Evolutionary conservation across 2,888 invertebrate species (phyloP).

Genomic region (Apodemia zela): DNA sequence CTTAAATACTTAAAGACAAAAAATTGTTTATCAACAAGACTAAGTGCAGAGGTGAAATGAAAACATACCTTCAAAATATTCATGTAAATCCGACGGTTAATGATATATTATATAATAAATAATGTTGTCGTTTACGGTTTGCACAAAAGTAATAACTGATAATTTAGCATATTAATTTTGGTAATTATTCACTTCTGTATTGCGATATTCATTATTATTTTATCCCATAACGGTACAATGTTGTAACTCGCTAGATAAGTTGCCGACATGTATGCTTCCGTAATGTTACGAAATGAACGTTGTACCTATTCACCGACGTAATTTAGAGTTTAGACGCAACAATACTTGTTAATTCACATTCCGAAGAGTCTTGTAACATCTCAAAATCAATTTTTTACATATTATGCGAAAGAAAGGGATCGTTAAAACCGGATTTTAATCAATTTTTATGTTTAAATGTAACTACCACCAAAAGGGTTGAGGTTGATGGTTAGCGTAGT

Average conservation of each 20-base stretch:
- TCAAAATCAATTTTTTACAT: too few species aligned
- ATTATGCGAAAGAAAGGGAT: too few species aligned
- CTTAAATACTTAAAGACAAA: too few species aligned
- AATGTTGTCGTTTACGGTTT: not conserved
- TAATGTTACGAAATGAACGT: slow-evolving; percentile 2
- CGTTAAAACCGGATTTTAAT: too few species aligned
- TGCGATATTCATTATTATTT: not conserved
- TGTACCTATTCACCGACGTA: not conserved
- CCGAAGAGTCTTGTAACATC: not conserved
- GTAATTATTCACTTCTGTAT: not conserved
- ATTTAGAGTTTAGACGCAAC: not conserved
- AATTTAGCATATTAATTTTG: not conserved
- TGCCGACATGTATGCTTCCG: slow-evolving; percentile 4
- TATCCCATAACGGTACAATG: slow-evolving; percentile 8
- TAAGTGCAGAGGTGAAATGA: too few species aligned
- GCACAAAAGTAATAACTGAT: not conserved
- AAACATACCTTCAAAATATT: too few species aligned
- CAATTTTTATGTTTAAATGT: too few species aligned
- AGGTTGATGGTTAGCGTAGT: too few species aligned
- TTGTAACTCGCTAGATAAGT: slow-evolving; percentile 8
- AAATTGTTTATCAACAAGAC: too few species aligned
- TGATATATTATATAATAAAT: too few species aligned
- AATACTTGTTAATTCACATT: not conserved
- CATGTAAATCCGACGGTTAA: too few species aligned
- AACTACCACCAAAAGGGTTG: too few species aligned